These are phyloP conservation scores for Papilio demoleus DNA, from an alignment of 2,888 invertebrate genomes.

Conservation along the genomic window DNA sequence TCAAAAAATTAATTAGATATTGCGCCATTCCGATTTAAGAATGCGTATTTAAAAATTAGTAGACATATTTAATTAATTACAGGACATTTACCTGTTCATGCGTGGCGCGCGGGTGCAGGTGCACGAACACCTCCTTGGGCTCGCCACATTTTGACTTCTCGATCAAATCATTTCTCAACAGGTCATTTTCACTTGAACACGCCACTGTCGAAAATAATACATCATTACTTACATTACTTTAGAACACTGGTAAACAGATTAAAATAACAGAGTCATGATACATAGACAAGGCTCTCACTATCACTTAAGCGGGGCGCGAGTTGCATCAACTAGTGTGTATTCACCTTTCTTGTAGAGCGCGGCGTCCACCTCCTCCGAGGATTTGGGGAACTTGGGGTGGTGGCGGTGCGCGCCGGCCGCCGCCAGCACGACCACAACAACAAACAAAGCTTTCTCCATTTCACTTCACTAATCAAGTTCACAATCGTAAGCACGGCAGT, in stretches of 20 bases:
- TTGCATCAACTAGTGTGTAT: constrained; percentile 47
- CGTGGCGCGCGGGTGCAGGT: constrained; percentile 61
- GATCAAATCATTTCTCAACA: constrained; percentile 63
- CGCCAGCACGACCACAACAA: constrained; percentile 59
- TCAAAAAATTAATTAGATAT: constrained; percentile 28
- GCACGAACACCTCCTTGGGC: constrained; percentile 72
- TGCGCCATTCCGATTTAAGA: not conserved
- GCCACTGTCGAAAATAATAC: constrained; percentile 58
- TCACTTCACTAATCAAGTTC: constrained; percentile 51
- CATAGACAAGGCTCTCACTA: not conserved
- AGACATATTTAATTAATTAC: constrained; percentile 40
- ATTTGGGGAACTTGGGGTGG: constrained; percentile 68
- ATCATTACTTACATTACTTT: constrained; percentile 26
- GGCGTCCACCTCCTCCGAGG: constrained; percentile 51
- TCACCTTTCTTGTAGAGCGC: constrained; percentile 61
- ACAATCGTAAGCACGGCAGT: constrained; percentile 42
- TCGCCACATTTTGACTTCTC: constrained; percentile 71
- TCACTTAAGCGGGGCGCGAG: constrained; percentile 45
- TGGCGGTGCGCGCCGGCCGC: constrained; percentile 60
- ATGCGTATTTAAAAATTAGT: not conserved
- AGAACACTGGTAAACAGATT: not conserved
- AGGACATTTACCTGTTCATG: constrained; percentile 76
- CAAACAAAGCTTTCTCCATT: constrained; percentile 68
- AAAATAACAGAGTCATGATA: constrained; percentile 2
- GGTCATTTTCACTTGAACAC: constrained; percentile 62